Percentiles rank a stretch among this genome's conserved stretches.
Evolutionary conservation across 2,113 vertebrate species (phyloP).

Genomic region (Sturnira hondurensis): DNA sequence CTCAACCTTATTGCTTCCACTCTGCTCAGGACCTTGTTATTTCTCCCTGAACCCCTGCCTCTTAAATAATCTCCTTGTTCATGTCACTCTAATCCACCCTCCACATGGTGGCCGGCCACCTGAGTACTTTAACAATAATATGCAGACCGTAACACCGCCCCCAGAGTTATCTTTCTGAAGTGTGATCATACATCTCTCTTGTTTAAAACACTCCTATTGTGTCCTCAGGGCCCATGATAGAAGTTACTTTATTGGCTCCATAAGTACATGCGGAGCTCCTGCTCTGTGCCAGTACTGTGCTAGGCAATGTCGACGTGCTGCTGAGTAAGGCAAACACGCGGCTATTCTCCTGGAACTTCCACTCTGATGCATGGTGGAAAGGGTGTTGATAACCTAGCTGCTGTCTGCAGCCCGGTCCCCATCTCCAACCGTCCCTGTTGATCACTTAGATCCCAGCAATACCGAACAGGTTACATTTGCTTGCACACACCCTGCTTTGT

Average conservation of each 20-base stretch:
- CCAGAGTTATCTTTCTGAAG: neutral
- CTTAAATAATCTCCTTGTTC: neutral
- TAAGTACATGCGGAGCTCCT: neutral
- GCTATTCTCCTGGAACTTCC: neutral
- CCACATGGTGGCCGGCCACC: no score
- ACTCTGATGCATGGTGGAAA: neutral
- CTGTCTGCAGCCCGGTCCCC: neutral
- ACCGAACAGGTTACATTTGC: neutral
- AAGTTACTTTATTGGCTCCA: neutral
- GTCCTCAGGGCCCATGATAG: neutral
- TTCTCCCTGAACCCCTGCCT: neutral
- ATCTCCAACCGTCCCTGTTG: neutral
- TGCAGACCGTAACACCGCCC: neutral
- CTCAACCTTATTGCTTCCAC: neutral
- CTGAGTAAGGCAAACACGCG: rapidly evolving
- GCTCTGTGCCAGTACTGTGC: no score
- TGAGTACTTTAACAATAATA: neutral
- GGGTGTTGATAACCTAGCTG: neutral
- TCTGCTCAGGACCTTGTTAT: neutral
- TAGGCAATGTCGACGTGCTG: rapidly evolving
- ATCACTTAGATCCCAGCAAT: neutral
- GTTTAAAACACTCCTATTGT: neutral
- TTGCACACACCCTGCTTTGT: neutral
- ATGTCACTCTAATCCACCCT: neutral
- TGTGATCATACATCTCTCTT: neutral